A percentile compares a stretch with the other conserved stretches of the same genome.
phyloP scores from a whole-genome alignment of 1,140 invertebrate species.

The Bombyx mandarina region DNA sequence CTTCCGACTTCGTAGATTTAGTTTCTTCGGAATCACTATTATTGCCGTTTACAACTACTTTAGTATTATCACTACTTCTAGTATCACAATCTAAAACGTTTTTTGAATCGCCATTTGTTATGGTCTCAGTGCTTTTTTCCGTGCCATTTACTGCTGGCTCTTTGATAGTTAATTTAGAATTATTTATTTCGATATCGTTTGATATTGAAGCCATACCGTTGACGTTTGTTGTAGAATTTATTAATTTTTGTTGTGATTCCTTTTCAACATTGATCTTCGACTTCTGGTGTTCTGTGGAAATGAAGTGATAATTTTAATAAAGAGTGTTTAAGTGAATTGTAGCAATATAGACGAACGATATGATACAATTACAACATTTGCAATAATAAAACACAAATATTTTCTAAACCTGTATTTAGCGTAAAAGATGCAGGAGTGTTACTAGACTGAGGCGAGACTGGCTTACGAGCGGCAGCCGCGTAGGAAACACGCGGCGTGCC shows the following conservation, averaged over 20 bases:
- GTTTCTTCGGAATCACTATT: constrained; percentile 55
- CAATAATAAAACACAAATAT: no score
- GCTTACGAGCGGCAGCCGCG: constrained; percentile 57
- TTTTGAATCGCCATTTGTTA: constrained; percentile 56
- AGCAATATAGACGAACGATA: no score
- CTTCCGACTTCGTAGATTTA: constrained; percentile 52
- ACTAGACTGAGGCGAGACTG: constrained; percentile 42
- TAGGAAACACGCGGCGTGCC: constrained; percentile 49
- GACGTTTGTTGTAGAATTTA: constrained; percentile 30
- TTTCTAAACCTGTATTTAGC: constrained; percentile 35
- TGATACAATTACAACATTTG: no score
- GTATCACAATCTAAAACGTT: constrained; percentile 64
- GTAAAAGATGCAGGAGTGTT: constrained; percentile 39
- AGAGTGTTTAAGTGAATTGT: no score
- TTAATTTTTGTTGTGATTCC: constrained; percentile 27
- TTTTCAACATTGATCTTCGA: constrained; percentile 43
- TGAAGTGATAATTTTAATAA: no score
- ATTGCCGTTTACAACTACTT: constrained; percentile 64
- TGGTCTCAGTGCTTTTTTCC: constrained; percentile 32
- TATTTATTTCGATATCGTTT: constrained; percentile 38
- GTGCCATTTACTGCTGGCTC: constrained; percentile 57
- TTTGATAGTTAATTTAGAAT: constrained; percentile 57
- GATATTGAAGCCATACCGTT: constrained; percentile 40
- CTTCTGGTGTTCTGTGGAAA: constrained; percentile 47
- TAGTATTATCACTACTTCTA: constrained; percentile 63